Evolutionary conservation across 2,888 invertebrate genomes (phyloP).

Genomic region (Brachypterus glaber): DNA sequence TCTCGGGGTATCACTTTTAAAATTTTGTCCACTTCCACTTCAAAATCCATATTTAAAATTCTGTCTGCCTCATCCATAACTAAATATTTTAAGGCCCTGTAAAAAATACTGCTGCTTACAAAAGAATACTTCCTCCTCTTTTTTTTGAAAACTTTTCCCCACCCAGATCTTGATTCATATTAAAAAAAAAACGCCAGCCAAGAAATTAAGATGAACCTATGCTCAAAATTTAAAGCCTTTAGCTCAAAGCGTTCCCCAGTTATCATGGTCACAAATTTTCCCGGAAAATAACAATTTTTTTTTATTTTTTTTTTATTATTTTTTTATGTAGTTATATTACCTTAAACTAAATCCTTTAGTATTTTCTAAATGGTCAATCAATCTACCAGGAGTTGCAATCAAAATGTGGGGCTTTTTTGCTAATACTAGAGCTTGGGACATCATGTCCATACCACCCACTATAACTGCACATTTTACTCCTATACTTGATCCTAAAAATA

Average conservation of each 20-base stretch:
- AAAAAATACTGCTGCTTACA: too few relatives aligned
- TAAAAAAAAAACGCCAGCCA: too few relatives aligned
- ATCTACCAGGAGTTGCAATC: slow-evolving; percentile 91
- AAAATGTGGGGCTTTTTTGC: slow-evolving; percentile 96
- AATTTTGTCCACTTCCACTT: slow-evolving; percentile 94
- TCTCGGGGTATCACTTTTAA: slow-evolving; percentile 85
- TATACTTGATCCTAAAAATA: slow-evolving; percentile 62
- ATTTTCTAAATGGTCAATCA: slow-evolving; percentile 94
- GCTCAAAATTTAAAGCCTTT: too few relatives aligned
- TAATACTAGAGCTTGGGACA: slow-evolving; percentile 79
- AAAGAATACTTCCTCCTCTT: too few relatives aligned
- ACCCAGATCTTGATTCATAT: too few relatives aligned
- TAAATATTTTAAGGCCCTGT: slow-evolving; percentile 39
- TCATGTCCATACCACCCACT: slow-evolving; percentile 99
- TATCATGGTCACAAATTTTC: too few relatives aligned
- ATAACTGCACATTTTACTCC: slow-evolving; percentile 94
- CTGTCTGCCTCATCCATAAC: slow-evolving; percentile 99
- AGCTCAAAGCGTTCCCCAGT: too few relatives aligned
- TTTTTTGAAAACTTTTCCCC: too few relatives aligned
- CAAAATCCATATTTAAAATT: slow-evolving; percentile 98
- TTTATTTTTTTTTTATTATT: slow-evolving; percentile 47
- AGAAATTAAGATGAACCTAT: too few relatives aligned
- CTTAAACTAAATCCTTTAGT: slow-evolving; percentile 86
- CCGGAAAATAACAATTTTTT: background rate
- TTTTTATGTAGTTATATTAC: slow-evolving; percentile 64